Percentiles rank a stretch among this genome's conserved stretches.
Evolutionary conservation across 2,797 vertebrate genomes (phyloP).

Genomic region (Artibeus jamaicensis): DNA sequence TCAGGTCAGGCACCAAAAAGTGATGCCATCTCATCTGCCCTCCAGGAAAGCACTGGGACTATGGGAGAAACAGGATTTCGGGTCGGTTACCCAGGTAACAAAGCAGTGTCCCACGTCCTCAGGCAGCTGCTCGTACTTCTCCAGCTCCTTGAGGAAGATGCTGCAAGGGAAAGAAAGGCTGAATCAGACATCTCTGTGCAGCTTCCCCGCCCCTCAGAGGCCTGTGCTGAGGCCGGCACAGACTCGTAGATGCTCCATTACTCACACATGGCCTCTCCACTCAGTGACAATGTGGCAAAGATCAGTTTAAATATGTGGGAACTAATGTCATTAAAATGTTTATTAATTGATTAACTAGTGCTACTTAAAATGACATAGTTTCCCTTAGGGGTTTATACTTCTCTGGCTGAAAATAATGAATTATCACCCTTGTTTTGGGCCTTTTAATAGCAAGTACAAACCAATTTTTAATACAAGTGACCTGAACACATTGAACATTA

Average conservation of each 20-base stretch:
- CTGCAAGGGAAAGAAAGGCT: conserved; percentile 82
- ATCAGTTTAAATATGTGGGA: background rate
- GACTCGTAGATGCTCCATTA: background rate
- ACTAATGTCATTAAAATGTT: conserved; percentile 23
- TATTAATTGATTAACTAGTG: background rate
- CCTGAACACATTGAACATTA: background rate
- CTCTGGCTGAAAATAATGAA: background rate
- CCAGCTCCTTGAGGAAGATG: conserved; percentile 97
- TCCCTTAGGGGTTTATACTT: background rate
- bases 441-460: conserved; percentile 6
- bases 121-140: conserved; percentile 98
- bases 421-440: background rate
- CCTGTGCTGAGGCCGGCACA: no score
- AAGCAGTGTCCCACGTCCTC: conserved; percentile 99
- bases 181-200: conserved; percentile 52
- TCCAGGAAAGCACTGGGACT: background rate
- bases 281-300: background rate
- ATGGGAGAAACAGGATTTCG: background rate
- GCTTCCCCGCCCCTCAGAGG: background rate
- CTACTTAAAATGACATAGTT: conserved; percentile 12
- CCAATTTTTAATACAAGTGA: conserved; percentile 19
- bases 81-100: conserved; percentile 95
- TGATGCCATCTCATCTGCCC: background rate
- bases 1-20: background rate
- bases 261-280: background rate